phyloP scores from a whole-genome alignment of 2,797 vertebrate genomes.

The Esox lucius region DNA sequence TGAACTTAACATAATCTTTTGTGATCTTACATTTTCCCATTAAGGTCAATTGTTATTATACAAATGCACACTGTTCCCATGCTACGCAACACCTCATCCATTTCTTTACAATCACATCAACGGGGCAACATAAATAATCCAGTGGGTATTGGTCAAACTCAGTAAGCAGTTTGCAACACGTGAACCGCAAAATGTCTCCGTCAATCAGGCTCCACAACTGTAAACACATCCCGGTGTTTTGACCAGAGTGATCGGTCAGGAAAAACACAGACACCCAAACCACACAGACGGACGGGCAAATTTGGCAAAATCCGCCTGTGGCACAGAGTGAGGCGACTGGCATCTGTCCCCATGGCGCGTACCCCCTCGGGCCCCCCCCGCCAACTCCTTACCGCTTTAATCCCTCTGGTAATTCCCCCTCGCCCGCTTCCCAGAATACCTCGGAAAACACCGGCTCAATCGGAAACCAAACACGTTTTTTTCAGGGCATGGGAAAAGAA shows the following conservation, averaged over 20 bases:
- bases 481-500: conserved; percentile 25
- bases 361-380: conserved; percentile 12
- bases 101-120: not conserved
- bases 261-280: not conserved
- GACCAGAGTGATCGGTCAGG: not conserved
- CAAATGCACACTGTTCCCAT: not conserved
- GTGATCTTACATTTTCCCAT: not conserved
- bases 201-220: not conserved
- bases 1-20: not conserved
- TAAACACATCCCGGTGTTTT: not conserved
- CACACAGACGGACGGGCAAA: not conserved
- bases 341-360: conserved; percentile 29
- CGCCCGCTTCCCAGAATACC: conserved; percentile 30
- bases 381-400: conserved; percentile 24
- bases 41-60: not conserved
- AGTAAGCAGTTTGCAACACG: not conserved
- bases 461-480: conserved; percentile 49
- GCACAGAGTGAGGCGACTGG: conserved; percentile 33
- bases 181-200: not conserved
- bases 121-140: not conserved
- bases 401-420: conserved; percentile 30
- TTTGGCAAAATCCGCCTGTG: conserved; percentile 22
- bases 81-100: not conserved
- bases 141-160: not conserved
- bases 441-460: conserved; percentile 29